These are phyloP conservation scores for Eurytoma californica DNA, from an alignment of 2,888 invertebrate species.

Conservation along the genomic window DNA sequence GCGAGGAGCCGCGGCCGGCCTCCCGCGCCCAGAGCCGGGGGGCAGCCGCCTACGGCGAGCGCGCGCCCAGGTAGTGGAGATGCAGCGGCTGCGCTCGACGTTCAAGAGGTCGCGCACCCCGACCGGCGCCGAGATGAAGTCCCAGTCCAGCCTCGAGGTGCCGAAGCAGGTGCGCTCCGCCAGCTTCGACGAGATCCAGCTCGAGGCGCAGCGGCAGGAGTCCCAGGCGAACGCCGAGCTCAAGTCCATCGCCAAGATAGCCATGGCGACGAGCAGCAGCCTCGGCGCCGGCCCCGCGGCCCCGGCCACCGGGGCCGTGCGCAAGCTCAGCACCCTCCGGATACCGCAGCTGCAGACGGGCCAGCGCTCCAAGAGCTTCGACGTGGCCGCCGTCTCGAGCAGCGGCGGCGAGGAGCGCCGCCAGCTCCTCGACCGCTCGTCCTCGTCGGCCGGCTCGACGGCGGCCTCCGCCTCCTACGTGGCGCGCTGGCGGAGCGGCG, in stretches of 20 bases:
- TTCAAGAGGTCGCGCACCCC: constrained; percentile 92
- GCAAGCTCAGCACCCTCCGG: constrained; percentile 73
- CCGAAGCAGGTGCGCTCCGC: constrained; percentile 93
- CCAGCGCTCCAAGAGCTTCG: constrained; percentile 87
- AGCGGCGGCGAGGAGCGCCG: constrained; percentile 13
- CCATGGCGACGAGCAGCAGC: constrained; percentile 56
- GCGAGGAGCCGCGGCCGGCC: constrained; percentile 1
- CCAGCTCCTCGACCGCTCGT: constrained; percentile 57
- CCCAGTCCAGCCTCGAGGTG: constrained; percentile 92
- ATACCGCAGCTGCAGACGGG: constrained; percentile 81
- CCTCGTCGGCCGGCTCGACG: constrained; percentile 60
- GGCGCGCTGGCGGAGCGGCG: constrained; percentile 44
- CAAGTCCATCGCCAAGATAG: constrained; percentile 54
- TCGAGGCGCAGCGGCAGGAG: constrained; percentile 82
- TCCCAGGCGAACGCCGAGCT: constrained; percentile 59
- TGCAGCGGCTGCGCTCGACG: constrained; percentile 89
- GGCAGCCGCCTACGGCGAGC: neutral
- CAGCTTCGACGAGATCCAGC: constrained; percentile 92
- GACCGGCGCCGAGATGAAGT: constrained; percentile 93
- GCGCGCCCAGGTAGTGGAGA: constrained; percentile 69
- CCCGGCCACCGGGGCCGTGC: neutral
- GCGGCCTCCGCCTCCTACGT: constrained; percentile 32
- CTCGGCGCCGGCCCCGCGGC: constrained; percentile 20
- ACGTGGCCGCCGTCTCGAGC: constrained; percentile 76
- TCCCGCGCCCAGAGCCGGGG: constrained; percentile 3